Conservation (phyloP, 2,888 invertebrate genomes). For the Opisthograptis luteolata region DNA sequence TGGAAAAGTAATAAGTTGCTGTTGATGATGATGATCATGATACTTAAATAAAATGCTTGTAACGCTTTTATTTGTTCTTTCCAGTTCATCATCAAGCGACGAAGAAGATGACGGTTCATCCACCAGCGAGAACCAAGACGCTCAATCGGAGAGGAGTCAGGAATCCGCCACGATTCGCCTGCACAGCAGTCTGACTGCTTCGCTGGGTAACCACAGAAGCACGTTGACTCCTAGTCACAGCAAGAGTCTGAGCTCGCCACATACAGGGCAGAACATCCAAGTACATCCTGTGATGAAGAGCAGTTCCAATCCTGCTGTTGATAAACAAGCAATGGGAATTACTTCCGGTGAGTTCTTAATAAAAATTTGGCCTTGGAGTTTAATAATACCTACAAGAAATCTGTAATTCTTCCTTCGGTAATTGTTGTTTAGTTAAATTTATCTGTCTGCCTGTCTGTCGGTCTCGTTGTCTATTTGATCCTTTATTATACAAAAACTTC, state of each 20-base stretch:
- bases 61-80: conserved; percentile 41
- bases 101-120: conserved; percentile 85
- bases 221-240: conserved; percentile 70
- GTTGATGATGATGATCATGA: too few species aligned
- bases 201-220: conserved; percentile 47
- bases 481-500: too few species aligned
- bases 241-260: conserved; percentile 75
- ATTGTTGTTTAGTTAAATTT: too few species aligned
- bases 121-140: conserved; percentile 76
- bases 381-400: too few species aligned
- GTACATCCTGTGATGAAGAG: conserved; percentile 80
- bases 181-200: conserved; percentile 51
- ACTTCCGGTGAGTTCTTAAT: conserved; percentile 70
- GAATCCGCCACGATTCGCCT: conserved; percentile 63
- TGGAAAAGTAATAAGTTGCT: too few species aligned
- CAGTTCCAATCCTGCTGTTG: conserved; percentile 78
- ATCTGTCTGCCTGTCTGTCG: too few species aligned
- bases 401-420: too few species aligned
- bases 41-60: too few species aligned
- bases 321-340: conserved; percentile 80
- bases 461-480: too few species aligned
- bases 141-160: conserved; percentile 68
- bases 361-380: too few species aligned
- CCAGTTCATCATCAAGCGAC: conserved; percentile 89
- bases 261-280: conserved; percentile 71